Base-by-base conservation (phyloP, 2,888 invertebrate species). In the Tenthredo notha region DNA sequence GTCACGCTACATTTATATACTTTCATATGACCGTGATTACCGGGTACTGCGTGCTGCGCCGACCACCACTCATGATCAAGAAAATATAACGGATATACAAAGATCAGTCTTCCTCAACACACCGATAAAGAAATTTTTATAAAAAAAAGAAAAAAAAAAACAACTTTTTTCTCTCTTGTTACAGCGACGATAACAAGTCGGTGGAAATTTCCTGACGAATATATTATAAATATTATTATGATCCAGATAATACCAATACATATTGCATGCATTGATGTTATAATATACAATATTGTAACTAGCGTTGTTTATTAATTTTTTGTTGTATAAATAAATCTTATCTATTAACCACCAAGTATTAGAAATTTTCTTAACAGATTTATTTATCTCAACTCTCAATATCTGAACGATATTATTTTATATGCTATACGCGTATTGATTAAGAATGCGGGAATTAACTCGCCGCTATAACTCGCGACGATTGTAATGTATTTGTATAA, bases 1-100 rank as follows among this genome's bases (percentile, higher is more conserved):
- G 91, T 89, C 89, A 89, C 87, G 80, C 85, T 80, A 85, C 87
- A 88, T 86, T 88, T 86, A 85, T 86, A 86, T 83, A 86, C 85
- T 83, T 83, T 83, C 83, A 70, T 83, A 83, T 70, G 83, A 83
- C 83, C 83, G 83, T 83, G 83, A 83, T 83, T 67, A 70, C 83
- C 29, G 82, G 65, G 75, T 85, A 65, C 29, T 61, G 72, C 72
- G n/a, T 18, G 43, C 72, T n/a, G 10, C 40, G 72, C 2, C 9
- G 43, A 74, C 72, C 40, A 43, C 40, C 21, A 12, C 43, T 40
- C 43, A 43, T 21, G 15, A 77, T 54, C 37, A 70, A 33, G 29
- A 70, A 78, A 85, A 85, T 86, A 84, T 65, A 83, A 75, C 75
- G 75, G 47, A 75, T 47, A 86, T 74, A 65, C 86, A 54, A 54